Conservation (phyloP, 92 coral and sea anemone species). For the Palythoa caribaeorum region DNA sequence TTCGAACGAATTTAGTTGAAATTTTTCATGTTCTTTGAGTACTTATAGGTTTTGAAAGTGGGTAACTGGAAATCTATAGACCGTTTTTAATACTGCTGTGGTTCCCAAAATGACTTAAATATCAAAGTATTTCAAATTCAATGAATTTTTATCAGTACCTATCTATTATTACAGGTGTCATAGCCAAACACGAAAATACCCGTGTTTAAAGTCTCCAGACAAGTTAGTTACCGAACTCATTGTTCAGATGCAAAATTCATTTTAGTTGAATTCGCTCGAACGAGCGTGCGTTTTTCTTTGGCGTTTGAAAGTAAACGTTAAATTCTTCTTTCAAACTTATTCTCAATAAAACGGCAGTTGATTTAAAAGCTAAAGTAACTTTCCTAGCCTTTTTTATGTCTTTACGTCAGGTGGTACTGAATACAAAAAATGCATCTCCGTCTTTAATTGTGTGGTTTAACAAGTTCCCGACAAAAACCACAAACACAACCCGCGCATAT, state of each 20-base stretch:
- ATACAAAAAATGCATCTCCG: neutral
- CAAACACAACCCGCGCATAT: neutral
- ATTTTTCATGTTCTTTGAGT: no score
- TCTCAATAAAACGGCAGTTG: conserved; percentile 34
- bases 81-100: no score
- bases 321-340: neutral
- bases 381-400: neutral
- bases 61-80: no score
- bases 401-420: conserved; percentile 7
- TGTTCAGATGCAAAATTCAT: no score
- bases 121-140: neutral
- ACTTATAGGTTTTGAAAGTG: no score
- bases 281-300: neutral
- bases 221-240: no score
- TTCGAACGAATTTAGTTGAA: neutral
- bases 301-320: neutral
- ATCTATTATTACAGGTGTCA: neutral
- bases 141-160: neutral
- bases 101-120: no score
- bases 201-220: no score
- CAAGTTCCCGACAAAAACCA: neutral
- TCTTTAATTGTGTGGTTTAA: conserved; percentile 37
- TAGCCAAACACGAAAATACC: neutral
- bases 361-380: neutral
- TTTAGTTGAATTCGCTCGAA: neutral